These are phyloP conservation scores for Carcinoscorpius rotundicauda DNA, from an alignment of 1,140 invertebrate genomes.

Conservation along the genomic window DNA sequence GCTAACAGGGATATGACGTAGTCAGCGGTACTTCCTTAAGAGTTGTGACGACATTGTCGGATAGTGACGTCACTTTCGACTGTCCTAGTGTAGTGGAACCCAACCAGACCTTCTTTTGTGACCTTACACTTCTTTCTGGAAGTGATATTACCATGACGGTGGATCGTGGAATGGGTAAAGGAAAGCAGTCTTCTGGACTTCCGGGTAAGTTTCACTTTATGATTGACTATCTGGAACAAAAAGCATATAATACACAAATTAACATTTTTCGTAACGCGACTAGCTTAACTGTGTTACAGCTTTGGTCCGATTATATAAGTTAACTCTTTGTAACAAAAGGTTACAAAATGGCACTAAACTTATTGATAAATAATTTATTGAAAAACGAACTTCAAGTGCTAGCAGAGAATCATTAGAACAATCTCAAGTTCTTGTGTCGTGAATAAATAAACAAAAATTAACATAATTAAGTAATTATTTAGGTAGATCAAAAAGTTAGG, in stretches of 20 bases:
- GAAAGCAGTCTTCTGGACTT: constrained; percentile 14
- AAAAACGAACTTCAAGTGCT: constrained; percentile 11
- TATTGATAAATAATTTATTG: background rate
- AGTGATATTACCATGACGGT: constrained; percentile 19
- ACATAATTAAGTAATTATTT: too few relatives aligned
- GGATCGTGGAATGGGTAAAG: constrained; percentile 20
- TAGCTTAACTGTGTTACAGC: background rate
- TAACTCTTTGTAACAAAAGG: background rate
- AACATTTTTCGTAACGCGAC: too few relatives aligned
- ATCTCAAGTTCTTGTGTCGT: too few relatives aligned
- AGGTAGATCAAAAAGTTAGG: too few relatives aligned
- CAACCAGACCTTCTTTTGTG: constrained; percentile 20
- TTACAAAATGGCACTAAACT: background rate
- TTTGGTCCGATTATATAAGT: background rate
- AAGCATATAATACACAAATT: background rate
- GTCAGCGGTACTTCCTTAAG: constrained; percentile 15
- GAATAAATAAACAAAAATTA: too few relatives aligned
- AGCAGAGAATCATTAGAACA: too few relatives aligned
- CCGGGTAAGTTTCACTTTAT: constrained; percentile 14
- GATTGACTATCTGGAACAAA: background rate
- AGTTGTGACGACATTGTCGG: constrained; percentile 17
- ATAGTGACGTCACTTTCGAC: constrained; percentile 18
- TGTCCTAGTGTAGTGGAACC: constrained; percentile 24
- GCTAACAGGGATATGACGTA: constrained; percentile 14
- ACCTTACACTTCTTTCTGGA: constrained; percentile 17